Percentiles rank a stretch among this genome's conserved stretches.
phyloP scores from a whole-genome alignment of 2,888 invertebrate genomes.

The Icerya purchasi region DNA sequence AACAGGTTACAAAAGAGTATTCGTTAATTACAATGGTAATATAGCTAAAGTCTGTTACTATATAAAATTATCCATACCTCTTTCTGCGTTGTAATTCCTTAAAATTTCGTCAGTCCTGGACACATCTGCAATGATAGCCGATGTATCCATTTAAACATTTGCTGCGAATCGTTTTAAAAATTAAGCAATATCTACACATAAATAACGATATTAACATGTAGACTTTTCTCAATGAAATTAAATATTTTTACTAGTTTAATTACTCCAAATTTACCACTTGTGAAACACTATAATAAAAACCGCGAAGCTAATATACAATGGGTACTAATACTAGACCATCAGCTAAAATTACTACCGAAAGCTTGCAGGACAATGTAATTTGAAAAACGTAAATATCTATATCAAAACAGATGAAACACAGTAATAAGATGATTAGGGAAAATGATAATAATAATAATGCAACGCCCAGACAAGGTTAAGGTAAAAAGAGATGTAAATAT shows the following conservation, averaged over 20 bases:
- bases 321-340: neutral
- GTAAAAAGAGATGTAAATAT: neutral
- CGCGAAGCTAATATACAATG: too few relatives aligned
- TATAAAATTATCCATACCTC: too few relatives aligned
- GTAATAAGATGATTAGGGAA: neutral
- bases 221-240: too few relatives aligned
- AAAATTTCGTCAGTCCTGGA: conserved; percentile 91
- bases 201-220: neutral
- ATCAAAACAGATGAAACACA: neutral
- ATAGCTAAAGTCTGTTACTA: too few relatives aligned
- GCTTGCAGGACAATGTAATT: too few relatives aligned
- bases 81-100: conserved; percentile 75
- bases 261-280: too few relatives aligned
- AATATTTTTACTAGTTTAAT: too few relatives aligned
- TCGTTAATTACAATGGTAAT: too few relatives aligned
- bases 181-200: conserved; percentile 7
- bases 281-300: too few relatives aligned
- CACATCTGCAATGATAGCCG: conserved; percentile 97
- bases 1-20: too few relatives aligned
- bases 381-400: neutral
- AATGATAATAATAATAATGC: neutral
- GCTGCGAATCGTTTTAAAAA: conserved; percentile 21
- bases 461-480: neutral
- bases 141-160: conserved; percentile 85
- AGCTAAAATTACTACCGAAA: neutral